These are phyloP conservation scores for Coendou prehensilis DNA, from an alignment of 2,797 vertebrate genomes.

Conservation along the genomic window DNA sequence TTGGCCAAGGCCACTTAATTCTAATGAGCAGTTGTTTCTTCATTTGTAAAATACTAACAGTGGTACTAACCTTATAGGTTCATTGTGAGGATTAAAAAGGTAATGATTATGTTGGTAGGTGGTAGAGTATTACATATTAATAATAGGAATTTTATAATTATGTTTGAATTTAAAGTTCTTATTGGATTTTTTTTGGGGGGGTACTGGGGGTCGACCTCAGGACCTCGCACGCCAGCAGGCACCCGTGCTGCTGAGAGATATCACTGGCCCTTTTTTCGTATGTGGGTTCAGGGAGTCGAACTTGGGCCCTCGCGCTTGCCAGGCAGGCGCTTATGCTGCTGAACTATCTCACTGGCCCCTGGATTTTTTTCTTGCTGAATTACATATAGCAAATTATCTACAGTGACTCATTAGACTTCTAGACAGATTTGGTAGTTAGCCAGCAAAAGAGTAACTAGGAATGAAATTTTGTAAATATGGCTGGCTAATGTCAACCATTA, in stretches of 20 bases:
- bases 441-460: neutral
- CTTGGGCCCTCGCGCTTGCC: too few relatives aligned
- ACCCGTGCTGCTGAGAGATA: too few relatives aligned
- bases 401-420: neutral
- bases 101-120: neutral
- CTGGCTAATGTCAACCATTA: neutral
- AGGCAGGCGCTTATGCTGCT: too few relatives aligned
- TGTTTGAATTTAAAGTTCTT: neutral
- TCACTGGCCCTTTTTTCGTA: too few relatives aligned
- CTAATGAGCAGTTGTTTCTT: conserved; percentile 49
- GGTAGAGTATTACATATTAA: neutral
- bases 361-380: neutral
- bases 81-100: conserved; percentile 44
- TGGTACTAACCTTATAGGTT: neutral
- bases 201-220: too few relatives aligned
- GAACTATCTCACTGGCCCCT: neutral
- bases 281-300: too few relatives aligned
- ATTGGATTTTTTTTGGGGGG: neutral
- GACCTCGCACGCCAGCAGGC: too few relatives aligned
- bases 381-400: neutral
- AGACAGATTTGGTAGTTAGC: conserved; percentile 19
- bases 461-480: neutral
- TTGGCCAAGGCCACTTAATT: conserved; percentile 22
- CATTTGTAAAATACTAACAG: conserved; percentile 43
- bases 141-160: neutral